Conservation (phyloP, 1,140 invertebrate species). For the Leptinotarsa lineolata region DNA sequence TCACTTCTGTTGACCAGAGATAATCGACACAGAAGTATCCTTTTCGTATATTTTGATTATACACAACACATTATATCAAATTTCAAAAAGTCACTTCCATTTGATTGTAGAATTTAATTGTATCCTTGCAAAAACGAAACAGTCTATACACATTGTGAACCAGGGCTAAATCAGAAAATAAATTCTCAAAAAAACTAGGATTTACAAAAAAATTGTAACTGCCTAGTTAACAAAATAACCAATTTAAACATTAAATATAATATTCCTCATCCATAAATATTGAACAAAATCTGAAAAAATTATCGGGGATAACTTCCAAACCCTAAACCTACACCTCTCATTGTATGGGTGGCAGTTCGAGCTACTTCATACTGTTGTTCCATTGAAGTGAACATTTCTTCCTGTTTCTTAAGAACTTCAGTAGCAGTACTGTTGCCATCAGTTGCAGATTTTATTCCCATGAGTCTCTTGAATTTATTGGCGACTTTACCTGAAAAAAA, state of each 20-base stretch:
- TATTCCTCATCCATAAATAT: constrained; percentile 16
- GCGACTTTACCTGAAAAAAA: constrained; percentile 67
- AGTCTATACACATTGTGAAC: too few species aligned
- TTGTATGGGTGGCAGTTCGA: constrained; percentile 89
- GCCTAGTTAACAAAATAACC: constrained; percentile 1
- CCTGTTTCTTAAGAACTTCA: constrained; percentile 79
- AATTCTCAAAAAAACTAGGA: not conserved
- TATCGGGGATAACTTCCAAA: constrained; percentile 61
- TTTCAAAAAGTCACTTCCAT: too few species aligned
- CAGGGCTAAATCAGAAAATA: too few species aligned
- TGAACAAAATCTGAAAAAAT: constrained; percentile 30
- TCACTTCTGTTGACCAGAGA: too few species aligned
- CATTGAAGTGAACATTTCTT: constrained; percentile 89
- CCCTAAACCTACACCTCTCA: constrained; percentile 88
- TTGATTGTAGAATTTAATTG: too few species aligned
- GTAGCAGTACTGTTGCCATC: constrained; percentile 54
- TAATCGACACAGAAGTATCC: too few species aligned
- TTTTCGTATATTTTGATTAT: too few species aligned
- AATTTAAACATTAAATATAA: not conserved
- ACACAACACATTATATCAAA: too few species aligned
- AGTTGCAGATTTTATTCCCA: constrained; percentile 83
- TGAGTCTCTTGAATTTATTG: constrained; percentile 93
- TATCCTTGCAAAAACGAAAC: too few species aligned
- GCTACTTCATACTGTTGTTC: constrained; percentile 95
- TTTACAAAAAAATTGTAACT: constrained; percentile 5